Conservation (phyloP, 2,888 invertebrate genomes). For the Aplocera efformata region DNA sequence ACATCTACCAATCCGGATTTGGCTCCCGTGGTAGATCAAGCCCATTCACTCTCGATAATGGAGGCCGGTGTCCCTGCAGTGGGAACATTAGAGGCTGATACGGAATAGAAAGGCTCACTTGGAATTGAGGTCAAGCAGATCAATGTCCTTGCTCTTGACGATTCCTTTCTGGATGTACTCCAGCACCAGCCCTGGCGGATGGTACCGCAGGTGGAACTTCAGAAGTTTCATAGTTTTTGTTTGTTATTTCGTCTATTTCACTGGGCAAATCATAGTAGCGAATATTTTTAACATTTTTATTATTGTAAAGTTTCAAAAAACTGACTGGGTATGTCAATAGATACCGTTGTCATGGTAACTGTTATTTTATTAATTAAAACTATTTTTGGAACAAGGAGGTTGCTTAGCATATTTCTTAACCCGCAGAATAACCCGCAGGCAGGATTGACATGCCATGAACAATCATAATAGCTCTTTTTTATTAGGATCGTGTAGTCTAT, state of each 20-base stretch:
- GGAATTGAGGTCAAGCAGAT: slow-evolving; percentile 81
- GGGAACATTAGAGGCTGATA: background rate
- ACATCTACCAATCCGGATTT: too few relatives aligned
- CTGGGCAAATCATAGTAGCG: slow-evolving; percentile 13
- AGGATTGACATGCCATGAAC: too few relatives aligned
- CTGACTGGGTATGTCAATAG: slow-evolving; percentile 56
- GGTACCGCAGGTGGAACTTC: slow-evolving; percentile 85
- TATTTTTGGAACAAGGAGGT: background rate
- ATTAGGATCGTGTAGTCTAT: too few relatives aligned
- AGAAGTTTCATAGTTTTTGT: slow-evolving; percentile 80
- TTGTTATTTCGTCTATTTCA: slow-evolving; percentile 6
- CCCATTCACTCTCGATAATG: too few relatives aligned
- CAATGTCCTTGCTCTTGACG: slow-evolving; percentile 82
- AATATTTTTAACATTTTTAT: slow-evolving; percentile 25
- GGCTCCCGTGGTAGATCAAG: too few relatives aligned
- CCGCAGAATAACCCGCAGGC: too few relatives aligned
- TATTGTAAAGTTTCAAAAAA: slow-evolving; percentile 39
- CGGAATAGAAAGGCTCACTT: slow-evolving; percentile 68
- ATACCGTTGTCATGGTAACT: slow-evolving; percentile 48
- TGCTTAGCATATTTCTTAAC: too few relatives aligned
- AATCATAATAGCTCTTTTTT: too few relatives aligned
- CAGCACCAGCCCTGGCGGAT: slow-evolving; percentile 85
- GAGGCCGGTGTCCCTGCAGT: too few relatives aligned
- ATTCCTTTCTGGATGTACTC: slow-evolving; percentile 81
- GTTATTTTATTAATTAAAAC: background rate